phyloP scores from a whole-genome alignment of 1,140 invertebrate genomes.

The Drosophila athabasca region DNA sequence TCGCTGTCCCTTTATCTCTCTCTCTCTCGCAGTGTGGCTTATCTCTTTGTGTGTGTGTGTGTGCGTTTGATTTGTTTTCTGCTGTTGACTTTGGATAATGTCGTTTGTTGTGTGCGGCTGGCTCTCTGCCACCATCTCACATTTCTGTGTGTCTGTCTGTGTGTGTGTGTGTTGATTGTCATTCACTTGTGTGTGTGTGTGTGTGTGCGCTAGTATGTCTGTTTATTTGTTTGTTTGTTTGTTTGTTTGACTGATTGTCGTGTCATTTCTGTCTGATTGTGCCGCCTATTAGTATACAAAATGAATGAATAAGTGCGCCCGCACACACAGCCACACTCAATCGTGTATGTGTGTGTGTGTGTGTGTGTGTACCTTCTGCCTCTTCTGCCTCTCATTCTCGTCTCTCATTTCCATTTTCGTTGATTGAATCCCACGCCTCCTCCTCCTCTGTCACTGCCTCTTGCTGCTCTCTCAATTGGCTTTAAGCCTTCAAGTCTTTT shows the following conservation, averaged over 20 bases:
- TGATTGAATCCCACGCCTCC: conserved; percentile 61
- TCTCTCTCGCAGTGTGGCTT: no score
- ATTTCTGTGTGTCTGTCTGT: conserved; percentile 13
- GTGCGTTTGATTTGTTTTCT: conserved; percentile 53
- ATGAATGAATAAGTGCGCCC: conserved; percentile 73
- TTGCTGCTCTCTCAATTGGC: conserved; percentile 42
- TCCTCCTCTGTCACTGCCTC: background rate
- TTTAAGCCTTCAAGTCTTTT: conserved; percentile 80
- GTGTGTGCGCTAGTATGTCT: conserved; percentile 55
- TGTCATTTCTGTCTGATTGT: conserved; percentile 73
- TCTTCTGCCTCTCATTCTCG: background rate
- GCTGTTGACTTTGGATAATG: conserved; percentile 80
- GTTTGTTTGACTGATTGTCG: conserved; percentile 75
- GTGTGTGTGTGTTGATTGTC: background rate
- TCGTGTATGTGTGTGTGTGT: background rate
- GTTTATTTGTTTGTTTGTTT: conserved; percentile 72
- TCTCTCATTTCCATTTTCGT: conserved; percentile 71
- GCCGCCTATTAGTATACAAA: conserved; percentile 76
- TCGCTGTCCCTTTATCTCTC: no score
- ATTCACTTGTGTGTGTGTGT: background rate
- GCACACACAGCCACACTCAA: conserved; percentile 11
- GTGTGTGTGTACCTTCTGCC: background rate
- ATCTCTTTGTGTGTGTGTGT: background rate
- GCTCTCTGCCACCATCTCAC: conserved; percentile 25
- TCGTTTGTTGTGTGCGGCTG: conserved; percentile 58